Base-by-base conservation (phyloP, 2,888 invertebrate genomes). In the Ormyrus pomaceus region DNA sequence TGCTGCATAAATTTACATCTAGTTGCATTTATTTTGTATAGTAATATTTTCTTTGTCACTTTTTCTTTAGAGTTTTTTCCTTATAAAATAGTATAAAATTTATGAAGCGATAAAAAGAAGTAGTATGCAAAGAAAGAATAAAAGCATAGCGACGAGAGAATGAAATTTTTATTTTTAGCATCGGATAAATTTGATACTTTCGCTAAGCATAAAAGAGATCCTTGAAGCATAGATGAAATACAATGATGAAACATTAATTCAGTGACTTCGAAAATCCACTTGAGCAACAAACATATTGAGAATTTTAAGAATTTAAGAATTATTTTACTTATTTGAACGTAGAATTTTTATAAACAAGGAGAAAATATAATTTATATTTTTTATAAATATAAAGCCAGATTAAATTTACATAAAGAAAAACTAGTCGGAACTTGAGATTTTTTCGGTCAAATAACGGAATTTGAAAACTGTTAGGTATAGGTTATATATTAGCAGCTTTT, bases 1-100 rank as follows among this genome's bases (percentile, higher is more conserved):
- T 6, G 6, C 51, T 11, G 58, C 11, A 78, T 78, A 72, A 58
- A 78, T 78, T 72, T 55, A 64, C 77, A 70, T 71, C 50, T 19
- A 6, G 5, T 68, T 68, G 5, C 11, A 8, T 51, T 19, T 56
- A 65, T 71, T 64, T 19, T 19, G 19, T 19, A 34, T 19, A 8
- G n/a, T 73, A 61, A 46, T 76, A 62, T 76, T 68, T 51, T 13
- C 8, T 10, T 62, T 62, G 48, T 19, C 48, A 65, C 48, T 65
- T 64, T 71, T 61, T 72, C 55, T 5, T 19, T 46, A 50, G 48
- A 8, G 10, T 48, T 48, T 59, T 50, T 58, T 46, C 6, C 65
- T 59, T 51, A 51, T 65, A 19, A 71, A 65, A 65, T 65, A 13
- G 4, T 58, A 50, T 19, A 34, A 64, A 58, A 13, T 59, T 65